Base-by-base conservation (phyloP, 2,888 invertebrate species). In the Morpho helenor region DNA sequence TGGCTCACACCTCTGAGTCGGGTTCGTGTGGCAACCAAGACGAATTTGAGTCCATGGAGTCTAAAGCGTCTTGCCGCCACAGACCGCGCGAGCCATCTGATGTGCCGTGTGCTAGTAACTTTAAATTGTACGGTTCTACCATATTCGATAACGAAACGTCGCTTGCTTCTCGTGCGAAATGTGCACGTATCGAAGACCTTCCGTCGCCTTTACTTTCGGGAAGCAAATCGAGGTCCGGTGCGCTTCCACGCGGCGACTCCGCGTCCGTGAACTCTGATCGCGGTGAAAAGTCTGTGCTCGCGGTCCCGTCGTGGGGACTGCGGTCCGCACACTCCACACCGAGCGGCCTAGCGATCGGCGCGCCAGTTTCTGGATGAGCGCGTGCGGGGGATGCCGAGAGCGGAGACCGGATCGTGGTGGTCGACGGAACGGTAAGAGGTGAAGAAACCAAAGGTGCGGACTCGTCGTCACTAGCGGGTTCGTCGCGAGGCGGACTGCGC, bases 361-460 rank as follows among this genome's bases (percentile, higher is more conserved):
- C 68, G 66, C 65, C 59, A 59, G 66, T 60, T 46, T 46, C 61
- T 31, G 56, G 51, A 7, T 52, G 50, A 44, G 63, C 67, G 65
- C 61, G 62, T 56, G 68, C 64, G 40, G 52, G 68, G 65, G 45
- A 72, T 71, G n/a, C 66, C 57, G 60, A 67, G 66, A 57, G 66
- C 65, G 63, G 70, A 62, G 65, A 66, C 54, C 59, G 62, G 66
- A 57, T 64, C 8, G 42, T 56, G 16, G 16, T 51, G 23, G 59
- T 53, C 47, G 57, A 43, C 49, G 61, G 66, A 49, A 62, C 53
- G 41, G 50, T 51, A 6, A 84, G 79, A 57, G 82, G 69, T 62
- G 87, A 85, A 7, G 91, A 89, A 65, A 92, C 91, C 7, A 95
- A 93, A 61, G 95, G 87, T 58, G 94, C 94, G 2, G 94, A 94